Conservation (phyloP, 2,113 vertebrate species). For the Phodopus roborovskii region DNA sequence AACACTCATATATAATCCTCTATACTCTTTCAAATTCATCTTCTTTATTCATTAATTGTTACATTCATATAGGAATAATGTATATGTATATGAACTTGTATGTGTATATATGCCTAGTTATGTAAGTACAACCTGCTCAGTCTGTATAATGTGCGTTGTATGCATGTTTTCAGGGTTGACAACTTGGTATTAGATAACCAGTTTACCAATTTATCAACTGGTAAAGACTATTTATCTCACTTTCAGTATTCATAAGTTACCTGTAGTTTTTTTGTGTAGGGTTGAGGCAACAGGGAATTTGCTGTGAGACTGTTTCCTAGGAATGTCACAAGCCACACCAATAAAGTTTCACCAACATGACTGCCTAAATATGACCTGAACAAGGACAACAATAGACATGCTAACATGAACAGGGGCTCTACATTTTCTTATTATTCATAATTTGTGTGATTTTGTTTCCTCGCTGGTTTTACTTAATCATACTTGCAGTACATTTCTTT, state of each 20-base stretch:
- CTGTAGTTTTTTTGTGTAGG: neutral
- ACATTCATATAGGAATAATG: neutral
- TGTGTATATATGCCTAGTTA: neutral
- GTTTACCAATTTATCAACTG: neutral
- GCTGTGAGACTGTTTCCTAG: neutral
- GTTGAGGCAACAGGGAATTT: neutral
- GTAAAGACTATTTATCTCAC: neutral
- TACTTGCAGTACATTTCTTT: constrained; percentile 21
- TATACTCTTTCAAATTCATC: neutral
- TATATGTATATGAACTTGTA: neutral
- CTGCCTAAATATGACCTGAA: neutral
- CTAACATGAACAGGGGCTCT: neutral
- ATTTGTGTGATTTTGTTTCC: constrained; percentile 13
- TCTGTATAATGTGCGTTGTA: neutral
- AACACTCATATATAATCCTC: neutral
- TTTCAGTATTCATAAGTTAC: neutral
- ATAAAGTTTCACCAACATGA: neutral
- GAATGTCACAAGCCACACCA: neutral
- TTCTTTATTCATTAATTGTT: neutral
- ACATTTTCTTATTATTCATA: constrained; percentile 2
- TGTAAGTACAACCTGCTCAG: neutral
- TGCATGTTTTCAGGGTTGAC: neutral
- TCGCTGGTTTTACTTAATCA: constrained; percentile 5
- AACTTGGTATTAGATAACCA: neutral
- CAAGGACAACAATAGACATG: neutral